phyloP scores from a whole-genome alignment of 2,888 invertebrate species.

The Margaritifera margaritifera region DNA sequence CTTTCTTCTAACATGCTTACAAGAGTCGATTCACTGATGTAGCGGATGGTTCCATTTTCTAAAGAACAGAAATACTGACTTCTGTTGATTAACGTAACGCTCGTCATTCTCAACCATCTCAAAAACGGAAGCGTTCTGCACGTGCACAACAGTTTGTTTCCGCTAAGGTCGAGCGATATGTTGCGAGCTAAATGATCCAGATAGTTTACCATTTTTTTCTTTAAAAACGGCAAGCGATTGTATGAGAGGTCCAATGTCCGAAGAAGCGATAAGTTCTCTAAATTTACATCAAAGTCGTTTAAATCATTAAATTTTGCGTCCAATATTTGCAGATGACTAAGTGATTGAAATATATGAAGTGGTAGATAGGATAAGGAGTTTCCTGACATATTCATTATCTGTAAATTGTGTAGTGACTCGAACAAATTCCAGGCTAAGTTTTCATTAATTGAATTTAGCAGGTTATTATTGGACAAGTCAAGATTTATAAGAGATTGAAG shows the following conservation, averaged over 20 bases:
- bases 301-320: constrained; percentile 24
- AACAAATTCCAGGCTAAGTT: constrained; percentile 12
- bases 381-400: constrained; percentile 13
- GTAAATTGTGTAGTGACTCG: constrained; percentile 8
- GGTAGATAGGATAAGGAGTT: constrained; percentile 18
- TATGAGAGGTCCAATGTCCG: constrained; percentile 16
- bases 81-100: constrained; percentile 10
- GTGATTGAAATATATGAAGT: constrained; percentile 9
- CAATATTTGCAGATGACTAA: constrained; percentile 6
- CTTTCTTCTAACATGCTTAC: constrained; percentile 14
- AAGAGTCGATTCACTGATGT: constrained; percentile 10
- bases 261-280: constrained; percentile 6
- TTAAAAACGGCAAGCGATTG: constrained; percentile 22
- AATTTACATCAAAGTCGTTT: constrained; percentile 11
- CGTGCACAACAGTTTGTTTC: constrained; percentile 25
- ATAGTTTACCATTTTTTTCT: neutral
- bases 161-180: constrained; percentile 12
- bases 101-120: constrained; percentile 18
- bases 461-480: constrained; percentile 25
- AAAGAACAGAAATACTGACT: constrained; percentile 23
- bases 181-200: constrained; percentile 8
- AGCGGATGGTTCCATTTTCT: constrained; percentile 10
- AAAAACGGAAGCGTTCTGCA: constrained; percentile 28
- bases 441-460: constrained; percentile 11
- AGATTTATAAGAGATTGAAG: constrained; percentile 12